A percentile compares a stretch with the other conserved stretches of the same genome.
phyloP scores from a whole-genome alignment of 2,113 vertebrate genomes.

The Semicossyphus pulcher region DNA sequence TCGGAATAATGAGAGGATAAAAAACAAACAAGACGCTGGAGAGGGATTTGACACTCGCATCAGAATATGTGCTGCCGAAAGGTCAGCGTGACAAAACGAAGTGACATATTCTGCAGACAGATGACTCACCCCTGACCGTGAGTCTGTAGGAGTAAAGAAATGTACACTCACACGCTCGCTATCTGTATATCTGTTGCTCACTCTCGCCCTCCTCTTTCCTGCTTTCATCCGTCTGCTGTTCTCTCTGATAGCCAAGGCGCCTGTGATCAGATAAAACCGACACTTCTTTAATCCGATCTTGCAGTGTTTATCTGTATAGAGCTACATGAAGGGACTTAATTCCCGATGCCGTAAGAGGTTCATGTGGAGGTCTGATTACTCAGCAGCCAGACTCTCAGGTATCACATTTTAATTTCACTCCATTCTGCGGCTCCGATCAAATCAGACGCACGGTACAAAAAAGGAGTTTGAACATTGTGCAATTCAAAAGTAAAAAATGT shows the following conservation, averaged over 20 bases:
- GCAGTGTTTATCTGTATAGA: neutral
- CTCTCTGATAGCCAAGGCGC: neutral
- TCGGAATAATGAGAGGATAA: slow-evolving; percentile 19
- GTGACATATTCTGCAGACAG: slow-evolving; percentile 69
- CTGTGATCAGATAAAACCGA: slow-evolving; percentile 1
- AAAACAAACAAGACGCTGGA: slow-evolving; percentile 35
- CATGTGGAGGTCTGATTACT: neutral
- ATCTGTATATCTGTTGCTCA: slow-evolving; percentile 17
- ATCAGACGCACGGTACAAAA: neutral
- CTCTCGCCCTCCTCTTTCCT: neutral
- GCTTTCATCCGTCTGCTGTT: neutral
- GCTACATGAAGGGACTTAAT: neutral
- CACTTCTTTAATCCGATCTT: neutral
- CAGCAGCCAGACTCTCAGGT: neutral
- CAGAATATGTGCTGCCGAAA: slow-evolving; percentile 56
- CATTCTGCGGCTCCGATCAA: neutral
- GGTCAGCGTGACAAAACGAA: slow-evolving; percentile 64
- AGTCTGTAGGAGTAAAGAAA: slow-evolving; percentile 45
- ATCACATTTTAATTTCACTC: neutral
- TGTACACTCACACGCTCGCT: slow-evolving; percentile 9
- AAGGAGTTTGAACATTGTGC: neutral
- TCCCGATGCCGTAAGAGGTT: neutral
- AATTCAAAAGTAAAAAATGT: neutral
- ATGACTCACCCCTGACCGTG: slow-evolving; percentile 65
- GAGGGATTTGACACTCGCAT: slow-evolving; percentile 41